Base-by-base conservation (phyloP, 2,797 vertebrate species). In the Poecilia wingei region DNA sequence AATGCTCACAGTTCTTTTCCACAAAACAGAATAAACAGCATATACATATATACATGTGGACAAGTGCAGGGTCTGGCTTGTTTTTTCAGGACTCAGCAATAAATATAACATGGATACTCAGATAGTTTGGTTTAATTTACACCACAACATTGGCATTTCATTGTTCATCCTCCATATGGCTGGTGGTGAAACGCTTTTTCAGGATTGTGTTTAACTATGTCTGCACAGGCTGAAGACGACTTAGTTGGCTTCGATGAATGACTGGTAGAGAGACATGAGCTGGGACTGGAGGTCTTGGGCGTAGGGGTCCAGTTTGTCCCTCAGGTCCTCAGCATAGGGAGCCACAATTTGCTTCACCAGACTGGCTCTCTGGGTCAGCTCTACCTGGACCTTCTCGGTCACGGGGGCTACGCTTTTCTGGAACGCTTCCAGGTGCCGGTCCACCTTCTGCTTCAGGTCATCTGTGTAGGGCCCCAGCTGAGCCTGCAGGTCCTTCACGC, bases 291-390 rank as follows among this genome's bases (percentile, higher is more conserved):
- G 90, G 87, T 96, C 93, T 76, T 95, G 92, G 13, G 95, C 90
- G 0, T 95, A 95, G 49, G 93, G 94, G 80, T 95, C 91, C 39
- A 96, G 88, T 77, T 93, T 95, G 51, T 91, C 93, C 72, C 57
- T 95, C 84, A 96, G 83, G 71, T 96, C 95, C 77, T 96, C 96
- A 39, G 95, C 95, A 0, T 96, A 96, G 61, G 96, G 95, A 28
- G 93, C 89, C 53, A 96, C 89, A 84, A 95, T 93, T 79, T 95
- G 93, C 72, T 94, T 95, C 70, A 96, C 91, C 76, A 86, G 74
- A 80, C 85, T 84, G 49, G 93, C 92, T 87, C 91, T 92, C 64
- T 94, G 92, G 39, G 55, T 88, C 70, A 96, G 82, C 86, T 94
- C 92, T 20, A 79, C 55, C 78, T 95, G 95, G 75, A 96, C 86